phyloP scores from a whole-genome alignment of 2,888 invertebrate genomes.

The Apomyelois bistriatella region DNA sequence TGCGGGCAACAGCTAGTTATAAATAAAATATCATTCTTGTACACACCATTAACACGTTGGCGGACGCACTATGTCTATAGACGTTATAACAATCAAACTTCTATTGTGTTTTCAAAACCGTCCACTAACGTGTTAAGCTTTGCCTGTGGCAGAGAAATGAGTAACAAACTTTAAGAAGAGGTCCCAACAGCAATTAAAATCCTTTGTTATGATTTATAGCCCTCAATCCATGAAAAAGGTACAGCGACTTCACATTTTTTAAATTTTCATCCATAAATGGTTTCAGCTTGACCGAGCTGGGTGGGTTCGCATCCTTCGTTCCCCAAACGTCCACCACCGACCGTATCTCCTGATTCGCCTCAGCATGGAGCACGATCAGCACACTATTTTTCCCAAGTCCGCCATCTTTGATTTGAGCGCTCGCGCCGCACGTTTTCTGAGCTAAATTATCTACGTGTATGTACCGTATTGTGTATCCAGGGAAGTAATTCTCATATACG shows the following conservation, averaged over 20 bases:
- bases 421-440: slow-evolving; percentile 56
- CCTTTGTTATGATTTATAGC: slow-evolving; percentile 49
- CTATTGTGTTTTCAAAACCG: too few relatives aligned
- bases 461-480: slow-evolving; percentile 52
- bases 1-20: too few relatives aligned
- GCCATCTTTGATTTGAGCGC: slow-evolving; percentile 47
- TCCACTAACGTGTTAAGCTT: too few relatives aligned
- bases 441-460: slow-evolving; percentile 64
- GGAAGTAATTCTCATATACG: slow-evolving; percentile 64
- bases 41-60: too few relatives aligned
- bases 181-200: slow-evolving; percentile 14
- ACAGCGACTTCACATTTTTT: slow-evolving; percentile 39
- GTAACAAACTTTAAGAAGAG: too few relatives aligned
- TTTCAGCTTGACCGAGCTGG: neutral
- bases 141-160: too few relatives aligned
- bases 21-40: too few relatives aligned
- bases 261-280: slow-evolving; percentile 15
- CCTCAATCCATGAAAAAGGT: slow-evolving; percentile 41
- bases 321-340: slow-evolving; percentile 69
- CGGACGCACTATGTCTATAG: too few relatives aligned
- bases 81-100: too few relatives aligned
- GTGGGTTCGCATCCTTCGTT: slow-evolving; percentile 23
- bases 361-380: slow-evolving; percentile 55
- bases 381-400: slow-evolving; percentile 50
- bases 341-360: slow-evolving; percentile 54